Base-by-base conservation (phyloP, 2,113 vertebrate species). In the Uria lomvia region DNA sequence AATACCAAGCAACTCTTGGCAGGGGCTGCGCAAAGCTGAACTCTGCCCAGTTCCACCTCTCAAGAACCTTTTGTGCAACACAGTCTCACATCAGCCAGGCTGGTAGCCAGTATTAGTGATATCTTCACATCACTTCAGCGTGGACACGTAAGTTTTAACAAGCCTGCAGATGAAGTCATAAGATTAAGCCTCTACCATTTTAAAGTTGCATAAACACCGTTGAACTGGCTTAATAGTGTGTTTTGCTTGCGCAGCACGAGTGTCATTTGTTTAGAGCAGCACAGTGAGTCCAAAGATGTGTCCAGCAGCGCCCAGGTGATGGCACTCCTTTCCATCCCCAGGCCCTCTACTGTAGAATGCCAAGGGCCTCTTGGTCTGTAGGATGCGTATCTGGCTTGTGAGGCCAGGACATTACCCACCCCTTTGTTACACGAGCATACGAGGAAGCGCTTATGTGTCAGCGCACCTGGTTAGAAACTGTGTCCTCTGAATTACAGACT, bases 361-460 rank as follows among this genome's bases (percentile, higher is more conserved):
- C 27, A 17, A 42, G 22, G 63, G 30, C 30, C 20, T 47, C 63
- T 26, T 8, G 1, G 11, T 60, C 68, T 47, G 17, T 9, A 58
- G 50, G 42, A 74, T 20, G 5, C 0, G 0, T 11, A 43, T 17
- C 34, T 81, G 3, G 5, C 17, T 45, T 36, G 30, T 5, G 24
- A 77, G 26, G 59, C 59, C 72, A 62, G 59, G 13, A 73, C 6
- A 3, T n/a, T 32, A 55, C 58, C 26, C 53, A 70, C 6, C 1
- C 14, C 26, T 6, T 36, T 15, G 10, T 27, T 6, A 38, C 0
- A 0, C 3, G 26, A 36, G n/a, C 29, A 55, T 2, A 0, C 7
- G 45, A 82, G n/a, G 50, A 81, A 21, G 15, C 3, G 8, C 23
- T 49, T 34, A 30, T 15, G 8, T 32, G 24, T 83, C 47, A 40